Percentiles rank a stretch among this genome's conserved stretches.
phyloP scores from a whole-genome alignment of 2,113 vertebrate genomes.

The Misgurnus anguillicaudatus region DNA sequence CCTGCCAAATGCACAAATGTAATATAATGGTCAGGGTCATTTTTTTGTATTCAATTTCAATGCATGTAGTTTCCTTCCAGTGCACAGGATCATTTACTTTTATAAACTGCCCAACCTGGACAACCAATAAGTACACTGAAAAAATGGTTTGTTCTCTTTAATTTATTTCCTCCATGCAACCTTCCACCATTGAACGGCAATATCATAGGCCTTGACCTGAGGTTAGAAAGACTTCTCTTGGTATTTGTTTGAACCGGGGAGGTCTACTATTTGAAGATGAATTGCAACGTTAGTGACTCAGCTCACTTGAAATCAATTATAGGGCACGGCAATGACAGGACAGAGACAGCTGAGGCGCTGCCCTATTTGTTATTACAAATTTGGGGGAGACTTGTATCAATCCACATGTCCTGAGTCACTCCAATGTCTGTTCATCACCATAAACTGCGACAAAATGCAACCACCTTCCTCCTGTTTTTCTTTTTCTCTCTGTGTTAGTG shows the following conservation, averaged over 20 bases:
- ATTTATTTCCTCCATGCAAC: slow-evolving; percentile 47
- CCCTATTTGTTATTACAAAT: slow-evolving; percentile 46
- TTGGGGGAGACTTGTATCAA: slow-evolving; percentile 39
- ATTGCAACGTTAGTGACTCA: slow-evolving; percentile 51
- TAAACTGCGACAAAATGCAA: neutral
- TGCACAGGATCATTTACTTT: neutral
- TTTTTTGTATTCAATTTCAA: too few species aligned
- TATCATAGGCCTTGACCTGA: slow-evolving; percentile 43
- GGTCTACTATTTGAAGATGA: slow-evolving; percentile 43
- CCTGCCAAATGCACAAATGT: too few species aligned
- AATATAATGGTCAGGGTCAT: too few species aligned
- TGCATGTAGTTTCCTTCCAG: neutral
- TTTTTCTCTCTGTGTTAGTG: slow-evolving; percentile 7
- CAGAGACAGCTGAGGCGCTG: slow-evolving; percentile 41
- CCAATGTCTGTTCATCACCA: slow-evolving; percentile 35
- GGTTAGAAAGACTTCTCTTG: slow-evolving; percentile 8
- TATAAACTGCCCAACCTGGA: neutral
- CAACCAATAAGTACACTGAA: slow-evolving; percentile 40
- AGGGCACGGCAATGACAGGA: slow-evolving; percentile 35
- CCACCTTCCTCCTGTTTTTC: neutral
- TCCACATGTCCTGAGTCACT: slow-evolving; percentile 35
- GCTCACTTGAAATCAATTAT: slow-evolving; percentile 55
- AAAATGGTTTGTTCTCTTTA: slow-evolving; percentile 49
- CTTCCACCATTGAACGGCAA: slow-evolving; percentile 19
- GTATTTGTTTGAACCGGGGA: slow-evolving; percentile 37